Conservation (phyloP, 2,113 vertebrate species). For the Poecile atricapillus region DNA sequence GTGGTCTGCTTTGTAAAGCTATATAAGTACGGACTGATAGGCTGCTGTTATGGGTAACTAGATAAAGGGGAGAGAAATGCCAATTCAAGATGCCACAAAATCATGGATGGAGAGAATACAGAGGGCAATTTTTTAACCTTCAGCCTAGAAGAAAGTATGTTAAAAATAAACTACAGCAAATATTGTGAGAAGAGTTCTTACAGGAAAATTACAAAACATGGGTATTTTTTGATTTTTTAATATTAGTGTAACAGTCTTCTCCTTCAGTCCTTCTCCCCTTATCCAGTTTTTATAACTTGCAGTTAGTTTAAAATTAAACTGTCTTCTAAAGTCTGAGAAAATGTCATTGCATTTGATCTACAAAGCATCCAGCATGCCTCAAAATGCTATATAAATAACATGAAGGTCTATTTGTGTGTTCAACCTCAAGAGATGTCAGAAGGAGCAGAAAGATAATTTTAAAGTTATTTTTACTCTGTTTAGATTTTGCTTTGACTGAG, state of each 20-base stretch:
- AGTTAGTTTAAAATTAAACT: conserved; percentile 18
- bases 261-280: not conserved
- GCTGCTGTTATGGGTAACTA: not conserved
- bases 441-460: not conserved
- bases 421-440: conserved; percentile 2
- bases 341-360: conserved; percentile 14
- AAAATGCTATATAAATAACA: conserved; percentile 17
- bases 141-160: not conserved
- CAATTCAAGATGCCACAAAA: not conserved
- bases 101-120: not conserved
- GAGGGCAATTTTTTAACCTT: not conserved
- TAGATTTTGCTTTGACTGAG: not conserved
- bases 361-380: not conserved
- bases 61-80: not conserved
- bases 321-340: not conserved
- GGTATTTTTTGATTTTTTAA: fast-evolving
- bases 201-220: not conserved
- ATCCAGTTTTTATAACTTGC: not conserved
- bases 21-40: not conserved
- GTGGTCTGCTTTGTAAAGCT: not conserved
- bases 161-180: not conserved
- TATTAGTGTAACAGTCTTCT: not conserved
- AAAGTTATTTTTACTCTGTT: conserved; percentile 34
- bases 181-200: not conserved
- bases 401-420: conserved; percentile 10